A percentile compares a stretch with the other conserved stretches of the same genome.
Conservation (phyloP, 2,888 invertebrate genomes). For the Mimas tiliae region DNA sequence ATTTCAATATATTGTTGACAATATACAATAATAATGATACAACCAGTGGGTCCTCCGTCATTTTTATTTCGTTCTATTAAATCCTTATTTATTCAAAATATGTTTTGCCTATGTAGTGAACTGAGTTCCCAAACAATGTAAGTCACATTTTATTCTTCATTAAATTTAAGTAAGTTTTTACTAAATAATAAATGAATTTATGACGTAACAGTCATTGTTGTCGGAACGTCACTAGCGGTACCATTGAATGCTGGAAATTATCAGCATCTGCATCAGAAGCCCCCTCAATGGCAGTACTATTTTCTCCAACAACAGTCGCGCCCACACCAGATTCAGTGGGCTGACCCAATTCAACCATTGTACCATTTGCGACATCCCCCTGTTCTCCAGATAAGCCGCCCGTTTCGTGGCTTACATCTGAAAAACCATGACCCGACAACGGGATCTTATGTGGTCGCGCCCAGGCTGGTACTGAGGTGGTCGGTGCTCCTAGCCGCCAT, state of each 20-base stretch:
- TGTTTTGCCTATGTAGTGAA: no score
- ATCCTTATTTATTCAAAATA: no score
- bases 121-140: no score
- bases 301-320: neutral
- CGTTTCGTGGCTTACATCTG: slow-evolving; percentile 25
- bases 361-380: slow-evolving; percentile 3
- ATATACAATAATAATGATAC: no score
- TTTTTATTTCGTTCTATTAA: no score
- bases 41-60: no score
- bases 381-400: slow-evolving; percentile 12
- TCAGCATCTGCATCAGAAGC: neutral
- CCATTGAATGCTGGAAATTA: neutral
- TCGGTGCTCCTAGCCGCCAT: slow-evolving; percentile 57
- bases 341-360: neutral
- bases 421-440: neutral
- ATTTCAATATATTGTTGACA: no score
- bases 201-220: neutral
- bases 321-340: neutral
- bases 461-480: slow-evolving; percentile 61
- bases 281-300: neutral
- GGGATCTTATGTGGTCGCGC: slow-evolving; percentile 33
- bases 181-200: neutral
- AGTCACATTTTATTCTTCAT: neutral
- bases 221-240: neutral
- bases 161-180: neutral